Evolutionary conservation across 2,888 invertebrate species (phyloP), one percentile per base, ranked within the genome.

Genomic region (Melinopterus prodromus): DNA sequence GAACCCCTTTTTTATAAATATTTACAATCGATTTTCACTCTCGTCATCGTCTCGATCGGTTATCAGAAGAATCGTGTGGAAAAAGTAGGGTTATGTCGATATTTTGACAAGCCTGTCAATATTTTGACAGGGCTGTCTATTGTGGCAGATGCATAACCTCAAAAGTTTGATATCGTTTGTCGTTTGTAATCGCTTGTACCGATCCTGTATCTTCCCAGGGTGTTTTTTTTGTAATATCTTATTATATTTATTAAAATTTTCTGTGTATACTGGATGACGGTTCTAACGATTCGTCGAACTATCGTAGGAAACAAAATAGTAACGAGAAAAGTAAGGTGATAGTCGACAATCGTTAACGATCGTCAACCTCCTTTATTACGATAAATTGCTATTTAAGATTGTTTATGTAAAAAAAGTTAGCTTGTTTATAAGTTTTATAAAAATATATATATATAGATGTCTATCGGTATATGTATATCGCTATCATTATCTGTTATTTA

Each of bases 401-500:
- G 53, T 53, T 53, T 53, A 53, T 53, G 53, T 53, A 53, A 53
- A 53, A 53, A 53, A 53, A 53, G 12, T 53, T 53, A 53, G 53
- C 53, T 53, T 53, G 53, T 53, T 53, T 53, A 53, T 53, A 53
- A 53, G 53, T 53, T 53, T 53, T 53, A 53, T 53, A 53, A 53
- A 53, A 9, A 53, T 53, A 53, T 53, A 53, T 53, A 53, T 53
- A 53, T 53, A 53, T 53, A 53, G 12, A 53, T 53, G 53, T 53
- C 53, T 53, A 53, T 53, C 53, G 53, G 53, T 53, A 53, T 53
- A 53, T 53, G 53, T 53, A 53, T 53, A 53, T 53, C 53, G 53
- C 53, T 53, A 53, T 53, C 53, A 53, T 71, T 71, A 71, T 16
- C 71, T 71, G 71, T 16, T 71, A 26, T 16, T 71, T 71, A 71